phyloP scores from a whole-genome alignment of 2,888 invertebrate species.

The Mythimna albipuncta region DNA sequence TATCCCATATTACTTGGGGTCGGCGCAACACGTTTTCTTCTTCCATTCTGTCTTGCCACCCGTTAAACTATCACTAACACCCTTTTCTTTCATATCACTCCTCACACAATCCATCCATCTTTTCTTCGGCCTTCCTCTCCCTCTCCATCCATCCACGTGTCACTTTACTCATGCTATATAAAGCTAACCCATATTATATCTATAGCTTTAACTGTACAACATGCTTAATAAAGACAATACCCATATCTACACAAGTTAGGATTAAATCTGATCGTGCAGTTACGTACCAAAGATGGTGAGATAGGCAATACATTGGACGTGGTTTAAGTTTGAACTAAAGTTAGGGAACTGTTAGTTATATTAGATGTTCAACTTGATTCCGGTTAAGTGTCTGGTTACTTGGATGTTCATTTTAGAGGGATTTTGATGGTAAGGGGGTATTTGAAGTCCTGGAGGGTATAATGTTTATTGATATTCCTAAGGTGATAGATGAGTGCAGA shows the following conservation, averaged over 20 bases:
- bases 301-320: conserved; percentile 26
- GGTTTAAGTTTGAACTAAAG: conserved; percentile 46
- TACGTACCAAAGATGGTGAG: conserved; percentile 10
- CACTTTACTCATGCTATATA: too few species aligned
- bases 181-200: neutral
- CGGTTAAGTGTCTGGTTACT: conserved; percentile 19
- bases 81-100: too few species aligned
- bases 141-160: too few species aligned
- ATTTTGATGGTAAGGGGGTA: conserved; percentile 13
- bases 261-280: conserved; percentile 59
- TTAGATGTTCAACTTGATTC: conserved; percentile 30
- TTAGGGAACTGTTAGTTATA: conserved; percentile 36
- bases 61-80: too few species aligned
- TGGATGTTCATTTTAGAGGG: conserved; percentile 29
- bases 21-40: too few species aligned
- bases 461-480: conserved; percentile 2
- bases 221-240: conserved; percentile 23
- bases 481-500: too few species aligned
- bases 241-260: conserved; percentile 40
- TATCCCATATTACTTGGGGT: too few species aligned
- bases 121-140: too few species aligned
- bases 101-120: too few species aligned
- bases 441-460: neutral
- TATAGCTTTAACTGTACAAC: conserved; percentile 18
- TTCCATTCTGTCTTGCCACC: too few species aligned